A percentile compares a stretch with the other conserved stretches of the same genome.
These are phyloP conservation scores for Brevimyrus niger DNA, from an alignment of 2,113 vertebrate species.

Conservation along the genomic window DNA sequence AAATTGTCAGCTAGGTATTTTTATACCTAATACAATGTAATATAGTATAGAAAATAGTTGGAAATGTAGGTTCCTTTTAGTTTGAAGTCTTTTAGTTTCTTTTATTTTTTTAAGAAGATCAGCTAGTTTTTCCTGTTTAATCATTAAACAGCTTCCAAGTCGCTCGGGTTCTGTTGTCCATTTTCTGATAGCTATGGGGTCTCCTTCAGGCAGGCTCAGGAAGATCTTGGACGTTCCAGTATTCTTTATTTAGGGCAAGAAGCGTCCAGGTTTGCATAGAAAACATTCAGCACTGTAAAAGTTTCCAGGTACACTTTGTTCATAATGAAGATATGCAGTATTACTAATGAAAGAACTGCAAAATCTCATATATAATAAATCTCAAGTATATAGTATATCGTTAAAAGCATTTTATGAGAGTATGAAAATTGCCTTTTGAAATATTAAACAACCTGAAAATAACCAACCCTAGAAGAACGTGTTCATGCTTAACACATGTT, in stretches of 20 bases:
- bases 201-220: background rate
- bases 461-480: background rate
- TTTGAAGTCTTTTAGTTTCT: background rate
- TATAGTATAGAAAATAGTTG: background rate
- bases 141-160: background rate
- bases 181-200: background rate
- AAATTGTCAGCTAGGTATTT: background rate
- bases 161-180: background rate
- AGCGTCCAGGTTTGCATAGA: background rate
- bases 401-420: background rate
- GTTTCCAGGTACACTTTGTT: background rate
- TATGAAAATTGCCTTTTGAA: background rate
- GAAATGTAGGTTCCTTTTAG: background rate
- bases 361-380: too few relatives aligned
- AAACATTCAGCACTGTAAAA: background rate
- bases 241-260: background rate
- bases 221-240: background rate
- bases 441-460: background rate
- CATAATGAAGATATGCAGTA: background rate
- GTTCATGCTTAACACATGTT: conserved; percentile 14
- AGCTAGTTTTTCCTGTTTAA: background rate
- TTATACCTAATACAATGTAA: background rate
- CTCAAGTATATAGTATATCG: background rate
- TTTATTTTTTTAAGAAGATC: background rate
- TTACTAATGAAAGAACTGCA: background rate